These are phyloP conservation scores for Coccyzus lansbergi DNA, from an alignment of 2,797 vertebrate species.

Conservation along the genomic window DNA sequence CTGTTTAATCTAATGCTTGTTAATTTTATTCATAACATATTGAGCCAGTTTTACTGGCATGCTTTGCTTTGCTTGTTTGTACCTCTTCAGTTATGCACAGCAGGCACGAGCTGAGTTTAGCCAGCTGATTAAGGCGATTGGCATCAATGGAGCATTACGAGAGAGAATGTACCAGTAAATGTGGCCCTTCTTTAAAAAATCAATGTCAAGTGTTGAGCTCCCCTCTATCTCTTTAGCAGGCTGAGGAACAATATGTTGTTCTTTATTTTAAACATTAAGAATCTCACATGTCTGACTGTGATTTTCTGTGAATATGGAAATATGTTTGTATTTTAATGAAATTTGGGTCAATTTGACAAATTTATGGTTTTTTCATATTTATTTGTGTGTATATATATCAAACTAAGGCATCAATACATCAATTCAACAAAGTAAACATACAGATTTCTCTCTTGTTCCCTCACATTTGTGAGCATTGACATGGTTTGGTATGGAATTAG, in stretches of 20 bases:
- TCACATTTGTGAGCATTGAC: not conserved
- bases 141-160: not conserved
- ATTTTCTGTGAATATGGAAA: not conserved
- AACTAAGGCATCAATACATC: not conserved
- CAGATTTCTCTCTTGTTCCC: not conserved
- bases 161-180: not conserved
- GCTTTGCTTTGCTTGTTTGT: conserved; percentile 14
- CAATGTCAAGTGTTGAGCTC: not conserved
- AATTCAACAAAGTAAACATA: not conserved
- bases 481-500: not conserved
- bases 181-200: not conserved
- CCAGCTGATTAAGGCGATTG: conserved; percentile 27
- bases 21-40: not conserved
- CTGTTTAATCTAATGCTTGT: not conserved
- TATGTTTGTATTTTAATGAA: not conserved
- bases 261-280: not conserved
- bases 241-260: not conserved
- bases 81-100: conserved; percentile 23
- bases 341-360: not conserved
- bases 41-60: not conserved
- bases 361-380: not conserved
- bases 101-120: conserved; percentile 15
- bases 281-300: not conserved
- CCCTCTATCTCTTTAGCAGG: not conserved
- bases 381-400: not conserved